Evolutionary conservation across 2,113 vertebrate genomes (phyloP).

Genomic region (Kobus ellipsiprymnus): DNA sequence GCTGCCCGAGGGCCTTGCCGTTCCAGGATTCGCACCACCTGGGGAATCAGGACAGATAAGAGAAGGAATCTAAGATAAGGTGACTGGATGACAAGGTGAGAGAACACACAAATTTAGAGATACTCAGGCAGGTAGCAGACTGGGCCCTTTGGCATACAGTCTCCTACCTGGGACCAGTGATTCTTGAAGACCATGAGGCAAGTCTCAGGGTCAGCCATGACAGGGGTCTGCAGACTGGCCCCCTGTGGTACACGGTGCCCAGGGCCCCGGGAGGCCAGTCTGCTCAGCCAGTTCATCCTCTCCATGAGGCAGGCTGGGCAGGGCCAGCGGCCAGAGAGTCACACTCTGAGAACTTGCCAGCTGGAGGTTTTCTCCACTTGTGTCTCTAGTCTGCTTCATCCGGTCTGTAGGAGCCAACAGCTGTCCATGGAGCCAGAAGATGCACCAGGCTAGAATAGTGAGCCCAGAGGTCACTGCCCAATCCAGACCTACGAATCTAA

Average conservation of each 20-base stretch:
- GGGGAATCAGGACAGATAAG: not conserved
- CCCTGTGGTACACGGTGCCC: slow-evolving; percentile 83
- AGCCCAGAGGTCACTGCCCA: slow-evolving; percentile 20
- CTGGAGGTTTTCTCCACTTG: slow-evolving; percentile 61
- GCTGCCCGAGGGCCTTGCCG: slow-evolving; percentile 79
- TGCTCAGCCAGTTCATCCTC: slow-evolving; percentile 97
- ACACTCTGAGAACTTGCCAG: slow-evolving; percentile 48
- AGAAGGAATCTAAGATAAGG: not conserved
- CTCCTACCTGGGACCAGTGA: slow-evolving; percentile 94
- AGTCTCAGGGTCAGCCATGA: slow-evolving; percentile 94
- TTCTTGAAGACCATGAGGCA: slow-evolving; percentile 98
- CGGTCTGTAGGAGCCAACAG: slow-evolving; percentile 65
- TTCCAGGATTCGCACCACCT: slow-evolving; percentile 93
- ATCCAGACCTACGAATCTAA: slow-evolving; percentile 58
- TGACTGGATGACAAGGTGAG: not conserved
- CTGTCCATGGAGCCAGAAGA: slow-evolving; percentile 58
- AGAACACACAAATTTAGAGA: not conserved
- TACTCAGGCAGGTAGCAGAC: not conserved
- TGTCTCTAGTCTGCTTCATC: slow-evolving; percentile 68
- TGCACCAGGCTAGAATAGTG: not conserved
- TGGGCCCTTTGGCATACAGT: not conserved
- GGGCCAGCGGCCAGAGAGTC: slow-evolving; percentile 34
- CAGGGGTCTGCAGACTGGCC: slow-evolving; percentile 82
- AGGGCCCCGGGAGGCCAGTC: slow-evolving; percentile 86
- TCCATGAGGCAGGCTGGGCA: slow-evolving; percentile 69